Percentiles rank a stretch among this genome's conserved stretches.
Conservation (phyloP, 2,888 invertebrate genomes). For the Pherbina coryleti region DNA sequence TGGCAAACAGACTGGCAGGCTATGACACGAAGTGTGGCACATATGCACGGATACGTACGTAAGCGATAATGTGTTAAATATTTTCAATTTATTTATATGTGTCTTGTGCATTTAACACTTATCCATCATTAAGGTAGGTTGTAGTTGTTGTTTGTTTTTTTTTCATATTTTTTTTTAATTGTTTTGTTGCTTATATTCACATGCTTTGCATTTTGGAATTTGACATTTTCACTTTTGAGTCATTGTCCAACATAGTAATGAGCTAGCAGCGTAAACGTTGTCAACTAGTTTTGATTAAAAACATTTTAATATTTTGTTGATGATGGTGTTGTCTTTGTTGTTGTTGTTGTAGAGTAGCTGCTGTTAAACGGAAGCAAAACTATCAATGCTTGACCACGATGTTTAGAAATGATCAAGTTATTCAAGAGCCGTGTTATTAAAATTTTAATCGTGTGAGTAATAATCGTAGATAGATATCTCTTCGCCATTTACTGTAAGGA, state of each 20-base stretch:
- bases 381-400: too few species aligned
- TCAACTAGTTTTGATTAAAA: neutral
- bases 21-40: neutral
- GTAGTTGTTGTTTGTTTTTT: neutral
- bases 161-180: conserved; percentile 1
- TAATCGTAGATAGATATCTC: too few species aligned
- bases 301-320: too few species aligned
- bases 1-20: neutral
- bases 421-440: too few species aligned
- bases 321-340: too few species aligned
- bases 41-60: neutral
- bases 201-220: conserved; percentile 54
- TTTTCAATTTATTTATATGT: conserved; percentile 6
- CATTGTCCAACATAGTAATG: conserved; percentile 43
- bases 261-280: neutral
- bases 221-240: conserved; percentile 63
- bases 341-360: too few species aligned
- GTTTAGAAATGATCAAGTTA: too few species aligned
- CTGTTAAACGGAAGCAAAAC: too few species aligned
- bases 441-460: too few species aligned
- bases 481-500: too few species aligned
- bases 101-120: conserved; percentile 3
- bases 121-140: neutral
- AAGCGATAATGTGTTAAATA: neutral
- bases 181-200: neutral